Conservation (phyloP, 2,113 vertebrate genomes). For the Sialia sialis region DNA sequence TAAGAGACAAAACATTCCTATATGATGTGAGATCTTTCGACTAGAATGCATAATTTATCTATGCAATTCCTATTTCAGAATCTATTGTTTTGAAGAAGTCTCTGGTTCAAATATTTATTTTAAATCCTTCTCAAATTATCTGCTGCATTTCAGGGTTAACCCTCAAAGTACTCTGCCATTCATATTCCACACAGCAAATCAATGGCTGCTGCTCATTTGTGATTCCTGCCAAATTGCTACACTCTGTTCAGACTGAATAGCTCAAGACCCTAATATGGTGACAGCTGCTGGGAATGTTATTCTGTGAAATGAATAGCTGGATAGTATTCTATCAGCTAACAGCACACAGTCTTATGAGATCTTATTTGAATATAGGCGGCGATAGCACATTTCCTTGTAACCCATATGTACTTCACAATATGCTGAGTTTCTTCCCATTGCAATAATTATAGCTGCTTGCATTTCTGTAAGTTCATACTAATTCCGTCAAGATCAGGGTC, state of each 20-base stretch:
- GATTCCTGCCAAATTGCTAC: neutral
- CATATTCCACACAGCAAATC: neutral
- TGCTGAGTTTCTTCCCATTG: neutral
- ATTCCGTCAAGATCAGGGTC: neutral
- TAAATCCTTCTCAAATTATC: neutral
- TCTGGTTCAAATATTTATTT: neutral
- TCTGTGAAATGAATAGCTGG: neutral
- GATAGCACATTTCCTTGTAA: slow-evolving; percentile 15
- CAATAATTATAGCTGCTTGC: neutral
- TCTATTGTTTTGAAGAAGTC: slow-evolving; percentile 30
- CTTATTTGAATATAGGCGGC: slow-evolving; percentile 14
- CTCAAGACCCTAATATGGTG: slow-evolving; percentile 22
- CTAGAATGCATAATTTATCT: slow-evolving; percentile 59
- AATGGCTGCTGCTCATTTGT: neutral
- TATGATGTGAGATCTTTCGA: neutral
- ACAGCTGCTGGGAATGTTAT: slow-evolving; percentile 7
- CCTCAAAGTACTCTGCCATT: neutral
- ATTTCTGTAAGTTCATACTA: neutral
- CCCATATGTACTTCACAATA: neutral
- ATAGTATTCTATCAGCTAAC: slow-evolving; percentile 20
- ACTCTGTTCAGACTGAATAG: neutral
- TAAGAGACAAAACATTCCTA: slow-evolving; percentile 5
- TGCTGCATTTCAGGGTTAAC: slow-evolving; percentile 5
- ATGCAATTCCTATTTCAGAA: neutral
- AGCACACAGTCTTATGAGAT: slow-evolving; percentile 16